Evolutionary conservation across 2,113 vertebrate species (phyloP).

Genomic region (Vulpes ferrilata): DNA sequence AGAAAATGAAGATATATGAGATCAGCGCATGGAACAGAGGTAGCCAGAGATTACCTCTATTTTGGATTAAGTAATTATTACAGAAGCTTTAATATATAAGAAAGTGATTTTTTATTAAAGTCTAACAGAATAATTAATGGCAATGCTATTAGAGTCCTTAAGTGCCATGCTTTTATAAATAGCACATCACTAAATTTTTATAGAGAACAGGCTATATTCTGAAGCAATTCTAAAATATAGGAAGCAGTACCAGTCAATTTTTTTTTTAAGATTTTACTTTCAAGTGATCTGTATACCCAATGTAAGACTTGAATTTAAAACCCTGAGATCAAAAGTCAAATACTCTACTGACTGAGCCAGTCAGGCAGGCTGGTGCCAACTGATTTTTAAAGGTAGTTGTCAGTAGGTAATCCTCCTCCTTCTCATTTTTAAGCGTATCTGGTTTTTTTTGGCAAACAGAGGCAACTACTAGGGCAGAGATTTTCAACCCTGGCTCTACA

Average conservation of each 20-base stretch:
- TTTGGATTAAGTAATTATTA: neutral
- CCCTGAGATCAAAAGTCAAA: neutral
- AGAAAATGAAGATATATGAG: neutral
- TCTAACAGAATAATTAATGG: neutral
- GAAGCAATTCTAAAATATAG: neutral
- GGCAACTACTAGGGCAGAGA: neutral
- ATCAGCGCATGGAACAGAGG: neutral
- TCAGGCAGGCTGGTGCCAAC: neutral
- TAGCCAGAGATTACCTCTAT: neutral
- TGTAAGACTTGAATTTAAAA: neutral
- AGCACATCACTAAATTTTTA: neutral
- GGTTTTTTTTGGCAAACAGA: neutral
- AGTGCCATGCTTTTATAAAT: neutral
- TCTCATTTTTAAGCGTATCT: too few species aligned
- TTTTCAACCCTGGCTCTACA: neutral
- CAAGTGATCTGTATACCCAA: neutral
- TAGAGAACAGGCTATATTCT: neutral
- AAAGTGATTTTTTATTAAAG: neutral
- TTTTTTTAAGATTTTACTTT: neutral
- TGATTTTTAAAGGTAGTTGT: neutral
- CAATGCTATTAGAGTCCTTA: neutral
- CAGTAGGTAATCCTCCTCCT: neutral
- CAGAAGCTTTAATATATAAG: neutral
- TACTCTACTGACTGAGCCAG: neutral
- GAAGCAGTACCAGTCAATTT: neutral